These are phyloP conservation scores for Taeniopygia guttata DNA, from an alignment of 2,797 vertebrate genomes.

Conservation along the genomic window DNA sequence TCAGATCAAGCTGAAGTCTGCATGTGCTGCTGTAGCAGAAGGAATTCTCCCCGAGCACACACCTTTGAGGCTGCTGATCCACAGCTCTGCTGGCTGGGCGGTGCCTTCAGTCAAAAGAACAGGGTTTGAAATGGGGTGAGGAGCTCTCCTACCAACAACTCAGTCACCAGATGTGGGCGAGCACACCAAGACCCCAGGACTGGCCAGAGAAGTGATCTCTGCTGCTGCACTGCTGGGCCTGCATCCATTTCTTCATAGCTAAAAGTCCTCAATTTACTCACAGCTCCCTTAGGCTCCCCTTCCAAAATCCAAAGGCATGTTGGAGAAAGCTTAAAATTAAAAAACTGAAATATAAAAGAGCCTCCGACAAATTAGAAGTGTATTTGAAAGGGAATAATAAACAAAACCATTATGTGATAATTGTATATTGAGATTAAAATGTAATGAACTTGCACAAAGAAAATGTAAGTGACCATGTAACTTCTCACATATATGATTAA, in stretches of 20 bases:
- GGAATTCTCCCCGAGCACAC: background rate
- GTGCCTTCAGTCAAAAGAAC: background rate
- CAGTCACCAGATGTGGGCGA: accelerated
- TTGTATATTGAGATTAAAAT: background rate
- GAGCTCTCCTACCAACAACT: background rate
- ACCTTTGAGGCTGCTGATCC: background rate
- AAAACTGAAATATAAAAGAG: background rate
- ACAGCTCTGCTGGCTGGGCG: background rate
- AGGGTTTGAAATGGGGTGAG: background rate
- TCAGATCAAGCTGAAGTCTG: background rate
- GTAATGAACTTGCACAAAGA: background rate
- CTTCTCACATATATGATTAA: background rate
- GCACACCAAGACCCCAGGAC: accelerated
- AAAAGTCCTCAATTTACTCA: background rate
- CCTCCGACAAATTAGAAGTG: background rate
- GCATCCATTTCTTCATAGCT: background rate
- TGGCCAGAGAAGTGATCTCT: background rate
- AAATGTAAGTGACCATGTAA: background rate
- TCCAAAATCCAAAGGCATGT: background rate
- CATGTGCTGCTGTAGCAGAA: background rate
- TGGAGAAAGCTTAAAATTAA: background rate
- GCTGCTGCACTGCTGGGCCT: background rate
- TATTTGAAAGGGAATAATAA: background rate
- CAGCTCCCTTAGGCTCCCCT: background rate
- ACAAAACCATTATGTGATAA: background rate